These are phyloP conservation scores for Teleopsis dalmanni DNA, from an alignment of 1,140 invertebrate genomes.

Conservation along the genomic window DNA sequence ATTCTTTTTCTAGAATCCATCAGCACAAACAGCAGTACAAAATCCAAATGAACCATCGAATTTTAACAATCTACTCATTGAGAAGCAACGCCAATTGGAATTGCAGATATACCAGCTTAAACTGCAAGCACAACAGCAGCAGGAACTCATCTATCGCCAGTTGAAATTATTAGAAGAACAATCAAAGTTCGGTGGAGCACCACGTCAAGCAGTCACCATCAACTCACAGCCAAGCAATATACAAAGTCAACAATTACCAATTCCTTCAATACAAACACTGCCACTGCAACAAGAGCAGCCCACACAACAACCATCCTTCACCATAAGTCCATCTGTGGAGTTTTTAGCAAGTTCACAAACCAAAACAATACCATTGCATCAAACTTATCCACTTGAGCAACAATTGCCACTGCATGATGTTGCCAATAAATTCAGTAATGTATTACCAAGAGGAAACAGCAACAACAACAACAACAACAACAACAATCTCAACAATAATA, in stretches of 20 bases:
- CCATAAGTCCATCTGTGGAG: slow-evolving; percentile 41
- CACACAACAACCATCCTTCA: slow-evolving; percentile 25
- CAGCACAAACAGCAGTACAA: slow-evolving; percentile 14
- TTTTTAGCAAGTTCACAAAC: slow-evolving; percentile 39
- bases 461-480: slow-evolving; percentile 14
- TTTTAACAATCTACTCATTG: slow-evolving; percentile 40
- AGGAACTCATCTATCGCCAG: slow-evolving; percentile 59
- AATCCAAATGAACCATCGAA: slow-evolving; percentile 15
- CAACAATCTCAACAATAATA: slow-evolving; percentile 15
- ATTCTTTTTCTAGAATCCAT: slow-evolving; percentile 7
- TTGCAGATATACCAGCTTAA: slow-evolving; percentile 57
- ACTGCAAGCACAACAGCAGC: slow-evolving; percentile 57
- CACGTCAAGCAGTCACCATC: not conserved
- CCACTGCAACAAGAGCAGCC: slow-evolving; percentile 24
- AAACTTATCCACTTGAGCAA: slow-evolving; percentile 39
- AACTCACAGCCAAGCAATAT: too few relatives aligned
- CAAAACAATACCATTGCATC: slow-evolving; percentile 29
- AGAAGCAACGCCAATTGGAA: slow-evolving; percentile 61
- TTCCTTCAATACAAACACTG: slow-evolving; percentile 21
- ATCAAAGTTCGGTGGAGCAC: slow-evolving; percentile 26
- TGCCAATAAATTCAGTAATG: slow-evolving; percentile 1
- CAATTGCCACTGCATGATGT: slow-evolving; percentile 29
- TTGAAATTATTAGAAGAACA: slow-evolving; percentile 54
- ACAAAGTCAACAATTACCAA: slow-evolving; percentile 15
- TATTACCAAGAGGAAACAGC: slow-evolving; percentile 7